Conservation (phyloP, 2,113 vertebrate species). For the Cygnus atratus region DNA sequence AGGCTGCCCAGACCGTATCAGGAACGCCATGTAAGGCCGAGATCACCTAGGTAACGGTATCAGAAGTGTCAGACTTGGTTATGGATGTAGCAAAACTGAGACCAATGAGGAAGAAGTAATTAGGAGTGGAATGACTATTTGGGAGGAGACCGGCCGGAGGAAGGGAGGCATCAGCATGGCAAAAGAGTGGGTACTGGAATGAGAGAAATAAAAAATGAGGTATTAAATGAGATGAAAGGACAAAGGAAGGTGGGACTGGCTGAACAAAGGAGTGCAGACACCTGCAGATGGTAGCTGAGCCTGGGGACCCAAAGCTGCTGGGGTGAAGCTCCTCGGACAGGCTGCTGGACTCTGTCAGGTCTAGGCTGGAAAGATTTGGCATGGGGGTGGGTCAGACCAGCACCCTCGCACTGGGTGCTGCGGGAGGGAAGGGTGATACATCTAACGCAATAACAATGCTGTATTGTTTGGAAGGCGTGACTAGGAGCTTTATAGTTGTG, state of each 20-base stretch:
- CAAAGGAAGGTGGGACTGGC: neutral
- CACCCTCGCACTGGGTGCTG: neutral
- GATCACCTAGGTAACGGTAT: neutral
- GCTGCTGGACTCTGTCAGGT: neutral
- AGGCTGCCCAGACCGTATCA: neutral
- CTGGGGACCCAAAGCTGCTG: neutral
- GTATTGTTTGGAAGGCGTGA: neutral
- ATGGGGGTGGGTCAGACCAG: neutral
- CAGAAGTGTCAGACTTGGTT: rapidly evolving
- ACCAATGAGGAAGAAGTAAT: neutral
- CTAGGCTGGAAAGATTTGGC: neutral
- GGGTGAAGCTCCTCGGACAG: neutral
- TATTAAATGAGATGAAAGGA: neutral
- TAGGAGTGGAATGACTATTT: neutral
- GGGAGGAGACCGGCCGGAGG: neutral
- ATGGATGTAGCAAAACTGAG: neutral
- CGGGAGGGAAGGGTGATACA: neutral
- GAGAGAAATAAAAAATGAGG: neutral
- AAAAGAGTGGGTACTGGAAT: neutral
- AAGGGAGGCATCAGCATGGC: neutral
- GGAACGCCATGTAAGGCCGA: neutral
- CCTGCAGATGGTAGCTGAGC: neutral
- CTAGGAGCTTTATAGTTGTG: neutral
- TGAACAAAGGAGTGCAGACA: neutral
- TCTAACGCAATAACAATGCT: neutral